Conservation (phyloP, 2,797 vertebrate genomes). For the Agapornis canus region DNA sequence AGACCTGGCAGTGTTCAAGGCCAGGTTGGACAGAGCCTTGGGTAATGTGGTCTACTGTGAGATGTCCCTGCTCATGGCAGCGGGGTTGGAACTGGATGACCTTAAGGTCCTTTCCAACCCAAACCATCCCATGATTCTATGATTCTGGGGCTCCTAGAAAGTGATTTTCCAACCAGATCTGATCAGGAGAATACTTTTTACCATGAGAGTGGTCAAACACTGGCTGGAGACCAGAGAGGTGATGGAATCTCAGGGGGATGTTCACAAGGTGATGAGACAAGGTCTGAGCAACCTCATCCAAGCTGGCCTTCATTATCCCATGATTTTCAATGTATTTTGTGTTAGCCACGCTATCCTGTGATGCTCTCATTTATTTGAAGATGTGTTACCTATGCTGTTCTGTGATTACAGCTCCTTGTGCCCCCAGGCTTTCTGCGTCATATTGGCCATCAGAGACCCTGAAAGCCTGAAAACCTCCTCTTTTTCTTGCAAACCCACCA, state of each 20-base stretch:
- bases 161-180: neutral
- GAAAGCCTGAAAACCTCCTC: neutral
- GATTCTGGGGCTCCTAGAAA: neutral
- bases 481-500: neutral
- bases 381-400: neutral
- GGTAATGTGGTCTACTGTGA: fast-evolving
- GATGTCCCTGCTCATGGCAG: neutral
- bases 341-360: neutral
- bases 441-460: neutral
- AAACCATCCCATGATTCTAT: neutral
- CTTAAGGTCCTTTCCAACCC: neutral
- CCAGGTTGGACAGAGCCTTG: neutral
- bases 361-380: neutral
- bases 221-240: neutral
- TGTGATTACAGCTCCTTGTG: neutral
- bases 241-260: neutral
- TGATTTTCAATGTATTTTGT: neutral
- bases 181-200: neutral
- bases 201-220: fast-evolving
- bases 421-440: neutral
- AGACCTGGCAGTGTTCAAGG: neutral
- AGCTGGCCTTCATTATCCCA: neutral
- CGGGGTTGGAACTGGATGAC: neutral
- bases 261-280: fast-evolving
- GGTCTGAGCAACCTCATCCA: neutral